Percentiles rank a stretch among this genome's conserved stretches.
Conservation (phyloP, 2,888 invertebrate species). For the Dysmachus trigonus region DNA sequence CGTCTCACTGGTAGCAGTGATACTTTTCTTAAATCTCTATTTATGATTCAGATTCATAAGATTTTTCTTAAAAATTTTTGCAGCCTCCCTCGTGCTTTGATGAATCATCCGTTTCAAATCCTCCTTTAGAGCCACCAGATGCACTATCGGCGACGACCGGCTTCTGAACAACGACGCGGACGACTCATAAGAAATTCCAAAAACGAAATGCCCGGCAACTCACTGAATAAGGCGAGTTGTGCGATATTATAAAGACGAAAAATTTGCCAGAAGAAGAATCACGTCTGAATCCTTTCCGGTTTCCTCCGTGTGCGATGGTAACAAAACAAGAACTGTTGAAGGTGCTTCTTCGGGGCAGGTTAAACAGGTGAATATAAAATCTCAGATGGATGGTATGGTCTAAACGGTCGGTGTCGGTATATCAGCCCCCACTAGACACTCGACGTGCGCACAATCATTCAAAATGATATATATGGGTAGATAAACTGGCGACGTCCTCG, state of each 20-base stretch:
- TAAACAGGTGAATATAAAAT: neutral
- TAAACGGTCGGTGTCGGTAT: neutral
- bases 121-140: neutral
- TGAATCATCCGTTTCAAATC: constrained; percentile 12
- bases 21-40: neutral
- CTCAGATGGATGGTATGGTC: neutral
- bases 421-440: neutral
- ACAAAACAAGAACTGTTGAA: neutral
- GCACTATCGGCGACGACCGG: neutral
- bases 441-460: neutral
- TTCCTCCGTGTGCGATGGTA: neutral
- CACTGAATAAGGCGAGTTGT: neutral
- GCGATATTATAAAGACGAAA: neutral
- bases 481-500: neutral
- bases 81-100: neutral
- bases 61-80: neutral
- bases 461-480: neutral
- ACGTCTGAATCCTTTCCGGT: constrained; percentile 27
- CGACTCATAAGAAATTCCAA: neutral
- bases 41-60: neutral
- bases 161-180: neutral
- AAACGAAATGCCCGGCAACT: neutral
- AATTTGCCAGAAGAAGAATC: neutral
- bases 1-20: neutral
- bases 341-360: neutral